Evolutionary conservation across 2,888 invertebrate species (phyloP), one percentile per base, ranked within the genome.

Genomic region (Pasiphila rectangulata): DNA sequence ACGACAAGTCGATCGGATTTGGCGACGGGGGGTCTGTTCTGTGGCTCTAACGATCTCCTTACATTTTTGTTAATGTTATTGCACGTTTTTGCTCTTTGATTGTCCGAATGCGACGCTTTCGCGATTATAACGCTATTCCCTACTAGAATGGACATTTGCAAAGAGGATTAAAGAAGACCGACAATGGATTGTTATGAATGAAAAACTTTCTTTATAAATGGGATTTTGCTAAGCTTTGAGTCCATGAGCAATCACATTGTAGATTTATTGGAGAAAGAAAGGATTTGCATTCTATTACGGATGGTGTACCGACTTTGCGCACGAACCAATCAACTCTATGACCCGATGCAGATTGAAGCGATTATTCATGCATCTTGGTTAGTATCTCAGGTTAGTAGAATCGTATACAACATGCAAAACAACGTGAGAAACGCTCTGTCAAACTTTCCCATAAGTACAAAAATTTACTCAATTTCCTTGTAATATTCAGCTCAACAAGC

Each of bases 81-180:
- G 69, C 67, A 67, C 67, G 69, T 78, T 72, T 72, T 72, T 71
- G 72, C 75, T 74, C 69, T 79, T 79, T 78, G 81, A 82, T 83
- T 83, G 84, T 83, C 81, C 76, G 75, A 82, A 79, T 80, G 79
- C 77, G 78, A 79, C 73, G 78, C 81, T 81, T 83, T 79, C 81
- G 79, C 74, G 76, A 75, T 72, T 74, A 72, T 64, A 69, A 69
- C 63, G 64, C 66, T 66, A 66, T 77, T 78, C 65, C 61, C 39
- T n/a, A 50, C 45, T 40, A 62, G 65, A 67, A 72, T 67, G 63
- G 67, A 69, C 70, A 72, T 78, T 75, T 69, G 59, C 62, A 60
- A 77, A 81, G 78, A 63, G 82, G 75, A 75, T 75, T 75, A 74
- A 36, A 38, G 55, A 56, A 56, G 67, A 60, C 57, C 57, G 55